phyloP scores from a whole-genome alignment of 1,140 invertebrate species.

The Dreissena polymorpha region DNA sequence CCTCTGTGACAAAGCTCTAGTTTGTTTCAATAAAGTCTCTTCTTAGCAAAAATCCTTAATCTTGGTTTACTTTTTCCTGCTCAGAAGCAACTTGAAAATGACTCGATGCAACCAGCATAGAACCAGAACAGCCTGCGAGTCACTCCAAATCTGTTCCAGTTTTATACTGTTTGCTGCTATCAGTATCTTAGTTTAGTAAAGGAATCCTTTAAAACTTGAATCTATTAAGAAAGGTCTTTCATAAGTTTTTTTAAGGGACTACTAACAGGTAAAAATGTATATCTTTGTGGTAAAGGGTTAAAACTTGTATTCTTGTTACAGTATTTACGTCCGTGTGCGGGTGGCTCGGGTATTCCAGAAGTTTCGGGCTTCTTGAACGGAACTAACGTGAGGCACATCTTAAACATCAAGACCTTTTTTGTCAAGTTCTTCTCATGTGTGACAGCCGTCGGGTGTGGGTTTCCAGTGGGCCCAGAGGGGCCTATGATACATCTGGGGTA shows the following conservation, averaged over 20 bases:
- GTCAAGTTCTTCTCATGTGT: conserved; percentile 80
- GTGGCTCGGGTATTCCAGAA: conserved; percentile 80
- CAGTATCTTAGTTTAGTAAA: too few relatives aligned
- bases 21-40: too few relatives aligned
- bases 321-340: conserved; percentile 77
- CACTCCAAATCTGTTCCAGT: not conserved
- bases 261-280: too few relatives aligned
- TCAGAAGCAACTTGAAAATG: too few relatives aligned
- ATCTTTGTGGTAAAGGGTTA: too few relatives aligned
- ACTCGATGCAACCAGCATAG: not conserved
- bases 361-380: conserved; percentile 80
- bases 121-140: not conserved
- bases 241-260: too few relatives aligned
- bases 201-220: not conserved
- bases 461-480: conserved; percentile 81
- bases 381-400: conserved; percentile 77
- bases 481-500: conserved; percentile 80
- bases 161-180: not conserved
- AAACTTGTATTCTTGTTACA: not conserved
- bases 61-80: too few relatives aligned
- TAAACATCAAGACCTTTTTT: conserved; percentile 79
- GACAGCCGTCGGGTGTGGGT: conserved; percentile 78
- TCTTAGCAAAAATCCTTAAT: too few relatives aligned
- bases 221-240: not conserved
- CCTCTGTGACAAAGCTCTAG: too few relatives aligned